These are phyloP conservation scores for Tachystola acroxantha DNA, from an alignment of 2,888 invertebrate genomes.

Conservation along the genomic window DNA sequence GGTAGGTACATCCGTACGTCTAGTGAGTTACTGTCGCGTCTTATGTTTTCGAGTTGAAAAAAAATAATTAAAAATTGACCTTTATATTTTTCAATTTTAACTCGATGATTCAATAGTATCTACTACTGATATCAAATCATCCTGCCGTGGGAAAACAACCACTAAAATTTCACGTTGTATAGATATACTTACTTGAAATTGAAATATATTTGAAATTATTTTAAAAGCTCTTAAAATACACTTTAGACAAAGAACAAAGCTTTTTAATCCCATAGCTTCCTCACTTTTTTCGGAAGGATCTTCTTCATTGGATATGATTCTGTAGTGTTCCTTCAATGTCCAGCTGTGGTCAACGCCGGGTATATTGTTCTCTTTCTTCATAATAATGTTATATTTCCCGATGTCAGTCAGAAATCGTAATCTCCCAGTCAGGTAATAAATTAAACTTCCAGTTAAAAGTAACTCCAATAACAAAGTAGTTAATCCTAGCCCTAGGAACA, in stretches of 20 bases:
- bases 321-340: background rate
- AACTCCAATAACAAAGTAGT: constrained; percentile 23
- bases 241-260: constrained; percentile 21
- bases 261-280: constrained; percentile 4
- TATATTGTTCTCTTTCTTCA: constrained; percentile 1
- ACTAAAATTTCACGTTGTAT: too few relatives aligned
- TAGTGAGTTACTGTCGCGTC: too few relatives aligned
- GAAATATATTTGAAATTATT: constrained; percentile 22
- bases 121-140: too few relatives aligned
- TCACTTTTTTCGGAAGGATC: background rate
- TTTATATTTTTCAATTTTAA: too few relatives aligned
- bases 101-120: too few relatives aligned
- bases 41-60: too few relatives aligned
- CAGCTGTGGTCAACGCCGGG: background rate
- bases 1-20: too few relatives aligned
- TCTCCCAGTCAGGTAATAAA: constrained; percentile 25
- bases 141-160: too few relatives aligned
- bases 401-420: constrained; percentile 24
- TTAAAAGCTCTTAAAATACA: constrained; percentile 26
- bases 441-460: constrained; percentile 18
- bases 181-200: constrained; percentile 29
- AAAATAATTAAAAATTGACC: too few relatives aligned
- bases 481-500: constrained; percentile 18
- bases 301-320: background rate
- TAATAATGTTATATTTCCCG: constrained; percentile 14